Evolutionary conservation across 2,888 invertebrate species (phyloP), one percentile per base, ranked within the genome.

Genomic region (Laspeyria flexula): DNA sequence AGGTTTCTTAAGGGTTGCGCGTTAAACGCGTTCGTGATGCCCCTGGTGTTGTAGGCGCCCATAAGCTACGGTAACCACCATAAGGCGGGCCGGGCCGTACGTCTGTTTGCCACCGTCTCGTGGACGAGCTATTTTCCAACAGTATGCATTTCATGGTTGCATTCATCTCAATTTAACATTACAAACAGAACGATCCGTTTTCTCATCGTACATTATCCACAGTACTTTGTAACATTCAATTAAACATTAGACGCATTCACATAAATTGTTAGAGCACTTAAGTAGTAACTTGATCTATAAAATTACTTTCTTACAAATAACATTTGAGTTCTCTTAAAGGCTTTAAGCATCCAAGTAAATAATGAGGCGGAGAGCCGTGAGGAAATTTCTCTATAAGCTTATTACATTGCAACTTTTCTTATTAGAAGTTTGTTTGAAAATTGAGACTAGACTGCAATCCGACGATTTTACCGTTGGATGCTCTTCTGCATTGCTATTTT

Each of bases 381-480:
- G 69, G 60, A 70, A 75, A 64, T 75, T 63, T 73, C 74, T 77
- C 68, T 25, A 79, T 81, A 80, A 82, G 74, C 55, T 73, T 77
- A 80, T 80, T 79, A 75, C 74, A 57, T 48, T 65, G 56, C 57
- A 86, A 88, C 74, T 90, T 90, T 87, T 83, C 87, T 88, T 85
- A 81, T 90, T 90, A 86, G 71, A 86, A 88, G 81, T 90, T 88
- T 76, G 79, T 79, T 80, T 71, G 73, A 53, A 79, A 77, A 69
- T 64, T 15, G 52, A 57, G 55, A 54, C 50, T 60, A 56, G 45
- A 52, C 39, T 40, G 79, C 76, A 81, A 75, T 82, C 60, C 73
- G 72, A 67, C 59, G 75, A 80, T 83, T 82, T 79, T 69, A 81
- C 72, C 53, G 75, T 67, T 70, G 69, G 61, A 66, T 79, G 75